Evolutionary conservation across 2,113 vertebrate species (phyloP).

Genomic region (Oncorhynchus nerka): DNA sequence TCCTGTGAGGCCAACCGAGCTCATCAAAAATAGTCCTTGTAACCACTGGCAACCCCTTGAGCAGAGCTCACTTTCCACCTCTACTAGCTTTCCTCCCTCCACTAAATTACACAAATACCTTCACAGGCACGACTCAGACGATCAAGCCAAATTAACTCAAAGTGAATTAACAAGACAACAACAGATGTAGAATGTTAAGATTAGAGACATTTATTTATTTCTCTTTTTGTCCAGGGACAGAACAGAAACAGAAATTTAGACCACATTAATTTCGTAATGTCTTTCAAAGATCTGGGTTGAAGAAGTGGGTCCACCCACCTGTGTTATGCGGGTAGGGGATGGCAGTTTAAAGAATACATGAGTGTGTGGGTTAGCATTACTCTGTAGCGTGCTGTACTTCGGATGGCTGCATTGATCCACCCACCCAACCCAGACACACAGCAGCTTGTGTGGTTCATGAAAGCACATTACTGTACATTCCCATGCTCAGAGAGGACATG

Average conservation of each 20-base stretch:
- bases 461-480: not conserved
- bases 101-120: too few species aligned
- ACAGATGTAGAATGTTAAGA: constrained; percentile 31
- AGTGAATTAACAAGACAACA: constrained; percentile 9
- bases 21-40: constrained; percentile 61
- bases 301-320: constrained; percentile 82
- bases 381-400: constrained; percentile 42
- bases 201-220: constrained; percentile 4
- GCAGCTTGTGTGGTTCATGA: constrained; percentile 55
- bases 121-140: constrained; percentile 25
- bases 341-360: constrained; percentile 72
- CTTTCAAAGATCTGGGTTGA: constrained; percentile 74
- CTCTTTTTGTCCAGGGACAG: too few species aligned
- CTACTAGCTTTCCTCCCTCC: not conserved
- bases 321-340: constrained; percentile 62
- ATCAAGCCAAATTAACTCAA: too few species aligned
- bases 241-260: constrained; percentile 16
- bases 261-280: constrained; percentile 70
- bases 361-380: constrained; percentile 70
- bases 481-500: not conserved
- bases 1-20: constrained; percentile 63
- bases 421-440: constrained; percentile 72
- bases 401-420: constrained; percentile 74
- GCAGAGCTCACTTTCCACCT: constrained; percentile 31
- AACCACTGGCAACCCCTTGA: constrained; percentile 65